Base-by-base conservation (phyloP, 2,888 invertebrate species). In the Melikaiella ostensackeni region DNA sequence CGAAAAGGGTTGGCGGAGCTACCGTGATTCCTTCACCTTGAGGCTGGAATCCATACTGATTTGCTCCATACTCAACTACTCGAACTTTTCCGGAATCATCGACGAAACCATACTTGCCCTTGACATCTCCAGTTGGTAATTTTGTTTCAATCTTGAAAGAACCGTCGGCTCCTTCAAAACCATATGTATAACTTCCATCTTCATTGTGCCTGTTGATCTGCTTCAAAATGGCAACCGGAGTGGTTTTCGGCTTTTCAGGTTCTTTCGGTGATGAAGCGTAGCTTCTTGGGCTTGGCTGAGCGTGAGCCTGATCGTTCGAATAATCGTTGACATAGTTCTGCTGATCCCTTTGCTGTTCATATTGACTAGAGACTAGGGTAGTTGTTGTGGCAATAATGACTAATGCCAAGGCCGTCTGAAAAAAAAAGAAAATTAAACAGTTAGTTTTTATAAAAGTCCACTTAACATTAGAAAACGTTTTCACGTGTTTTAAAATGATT, bases 111-210 rank as follows among this genome's bases (percentile, higher is more conserved):
- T 97, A 97, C 91, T 97, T 97, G 84, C 97, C 97, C 92, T 96
- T 96, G 13, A 97, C 97, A 86, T 97, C 97, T 0, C 97, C 97
- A 8, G 94, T 93, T 0, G 95, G 94, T 27, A 95, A 92, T 91
- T 97, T 97, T 13, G 97, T 97, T 92, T 97, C 97, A 87, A 97
- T 97, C 92, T 97, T 97, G 93, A 97, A 97, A 7, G 96, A 95
- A 57, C 97, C 97, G 89, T 98, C 97, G 42, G 94, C 97, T 3
- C 96, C 96, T 89, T 97, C 97, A 91, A 97, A 97, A 0, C 97
- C 97, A 87, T 97, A 97, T 0, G 97, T 97, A 92, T 98, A 98
- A 0, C 97, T 97, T 75, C 97, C 97, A 89, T 97, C 97, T 90
- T 97, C 97, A 86, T 97, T 97, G 92, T 97, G 97, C 89, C 96